Evolutionary conservation across 2,113 vertebrate species (phyloP).

Genomic region (Ceyx cyanopectus): DNA sequence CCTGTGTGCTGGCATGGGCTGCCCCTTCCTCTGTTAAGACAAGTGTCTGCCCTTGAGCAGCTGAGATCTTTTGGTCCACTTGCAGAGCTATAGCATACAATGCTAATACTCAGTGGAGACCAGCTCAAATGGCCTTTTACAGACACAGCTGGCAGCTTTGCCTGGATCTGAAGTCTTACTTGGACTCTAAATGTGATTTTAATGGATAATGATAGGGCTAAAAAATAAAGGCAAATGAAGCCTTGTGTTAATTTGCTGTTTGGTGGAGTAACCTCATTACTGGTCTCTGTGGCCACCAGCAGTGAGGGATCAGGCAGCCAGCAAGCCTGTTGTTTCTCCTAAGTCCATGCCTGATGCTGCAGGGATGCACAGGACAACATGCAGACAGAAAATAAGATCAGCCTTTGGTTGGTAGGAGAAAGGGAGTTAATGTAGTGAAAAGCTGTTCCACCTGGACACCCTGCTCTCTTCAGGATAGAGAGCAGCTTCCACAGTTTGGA

Average conservation of each 20-base stretch:
- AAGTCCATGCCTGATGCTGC: background rate
- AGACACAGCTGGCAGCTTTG: background rate
- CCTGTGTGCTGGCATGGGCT: background rate
- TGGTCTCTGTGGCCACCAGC: background rate
- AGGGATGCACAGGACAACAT: background rate
- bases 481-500: constrained; percentile 31
- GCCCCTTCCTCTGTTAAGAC: constrained; percentile 8
- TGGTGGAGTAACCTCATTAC: background rate
- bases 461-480: constrained; percentile 5
- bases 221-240: background rate
- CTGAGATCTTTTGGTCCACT: background rate
- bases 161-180: background rate
- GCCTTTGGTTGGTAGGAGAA: background rate
- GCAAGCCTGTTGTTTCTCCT: background rate
- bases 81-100: background rate
- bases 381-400: constrained; percentile 24
- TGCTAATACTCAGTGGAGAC: background rate
- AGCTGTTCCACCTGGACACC: background rate
- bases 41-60: constrained; percentile 29
- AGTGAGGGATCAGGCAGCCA: background rate
- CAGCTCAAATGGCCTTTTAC: constrained; percentile 17
- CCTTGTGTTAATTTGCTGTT: constrained; percentile 9
- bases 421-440: background rate
- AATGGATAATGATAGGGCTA: background rate
- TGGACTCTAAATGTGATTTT: constrained; percentile 11